Base-by-base conservation (phyloP, 2,113 vertebrate species). In the Peromyscus californicus region DNA sequence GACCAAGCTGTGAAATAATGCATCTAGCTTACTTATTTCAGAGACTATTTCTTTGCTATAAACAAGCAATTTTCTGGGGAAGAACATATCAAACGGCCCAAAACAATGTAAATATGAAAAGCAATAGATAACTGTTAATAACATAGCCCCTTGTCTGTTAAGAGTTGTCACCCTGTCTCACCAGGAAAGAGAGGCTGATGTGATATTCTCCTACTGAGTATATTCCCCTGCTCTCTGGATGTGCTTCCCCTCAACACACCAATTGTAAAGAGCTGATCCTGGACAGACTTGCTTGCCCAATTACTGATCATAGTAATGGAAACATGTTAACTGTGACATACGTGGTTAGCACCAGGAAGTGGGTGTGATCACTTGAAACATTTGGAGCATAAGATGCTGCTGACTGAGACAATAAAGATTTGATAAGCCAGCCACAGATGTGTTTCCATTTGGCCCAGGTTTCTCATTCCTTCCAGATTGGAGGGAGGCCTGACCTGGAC, bases 51-150 rank as follows among this genome's bases (percentile, higher is more conserved):
- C 45, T 70, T 95, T 85, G 88, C 45, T 83, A 24, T 24, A 19
- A 83, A 51, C 29, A 36, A 76, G 63, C 39, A 70, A 19, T 78
- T 92, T 96, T 59, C 89, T 91, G 17, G 39, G 96, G 17, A 96
- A 42, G 93, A 96, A 39, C 74, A 88, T 42, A 13, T 16, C 93
- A 90, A 74, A 75, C 82, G 54, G 19, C 22, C 31, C 42, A 45
- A 96, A 96, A 91, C 57, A 94, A 69, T 72, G 9, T 90, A 98
- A 95, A 97, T 79, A 63, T 93, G 74, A 95, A 97, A 91, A 95
- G 61, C 42, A 1, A 6, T 75, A 89, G 45, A n/a, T 95, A 74
- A 87, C 92, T 86, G 17, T 92, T 92, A 97, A 94, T 89, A 84
- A 85, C 91, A 51, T 7, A 22, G 10, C 22, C 65, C 17, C 36